These are phyloP conservation scores for Dicranocentrus wangi DNA, from an alignment of 2,888 invertebrate species.

Conservation along the genomic window DNA sequence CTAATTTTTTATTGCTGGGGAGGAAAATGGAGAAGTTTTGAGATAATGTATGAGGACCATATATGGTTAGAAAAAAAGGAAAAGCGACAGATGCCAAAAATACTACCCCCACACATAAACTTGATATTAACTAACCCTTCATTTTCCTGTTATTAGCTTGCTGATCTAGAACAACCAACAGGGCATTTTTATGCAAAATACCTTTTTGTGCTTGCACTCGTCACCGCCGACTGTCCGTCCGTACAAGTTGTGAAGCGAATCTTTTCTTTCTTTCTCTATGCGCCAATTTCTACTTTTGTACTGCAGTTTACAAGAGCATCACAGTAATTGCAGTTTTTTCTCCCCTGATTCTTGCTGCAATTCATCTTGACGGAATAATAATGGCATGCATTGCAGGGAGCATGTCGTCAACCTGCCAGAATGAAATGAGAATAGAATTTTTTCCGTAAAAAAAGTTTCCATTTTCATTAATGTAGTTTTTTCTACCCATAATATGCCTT, in stretches of 20 bases:
- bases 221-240: background rate
- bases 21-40: constrained; percentile 12
- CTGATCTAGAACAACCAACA: constrained; percentile 57
- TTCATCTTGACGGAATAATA: constrained; percentile 48
- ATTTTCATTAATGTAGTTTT: constrained; percentile 46
- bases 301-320: background rate
- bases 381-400: constrained; percentile 40
- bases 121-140: constrained; percentile 53
- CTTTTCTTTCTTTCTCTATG: too few relatives aligned
- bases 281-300: too few relatives aligned
- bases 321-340: constrained; percentile 25
- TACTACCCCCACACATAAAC: constrained; percentile 61
- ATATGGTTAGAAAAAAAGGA: constrained; percentile 51
- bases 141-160: constrained; percentile 57
- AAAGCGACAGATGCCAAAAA: constrained; percentile 62
- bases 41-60: constrained; percentile 30
- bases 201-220: background rate
- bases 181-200: constrained; percentile 23
- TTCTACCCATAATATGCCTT: background rate
- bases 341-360: constrained; percentile 7
- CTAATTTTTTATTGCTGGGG: constrained; percentile 41
- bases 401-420: constrained; percentile 46
- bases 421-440: constrained; percentile 42
- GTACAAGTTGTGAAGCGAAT: too few relatives aligned
- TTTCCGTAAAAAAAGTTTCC: constrained; percentile 39